Conservation (phyloP, 1,140 invertebrate species). For the Ostrea denselamellosa region DNA sequence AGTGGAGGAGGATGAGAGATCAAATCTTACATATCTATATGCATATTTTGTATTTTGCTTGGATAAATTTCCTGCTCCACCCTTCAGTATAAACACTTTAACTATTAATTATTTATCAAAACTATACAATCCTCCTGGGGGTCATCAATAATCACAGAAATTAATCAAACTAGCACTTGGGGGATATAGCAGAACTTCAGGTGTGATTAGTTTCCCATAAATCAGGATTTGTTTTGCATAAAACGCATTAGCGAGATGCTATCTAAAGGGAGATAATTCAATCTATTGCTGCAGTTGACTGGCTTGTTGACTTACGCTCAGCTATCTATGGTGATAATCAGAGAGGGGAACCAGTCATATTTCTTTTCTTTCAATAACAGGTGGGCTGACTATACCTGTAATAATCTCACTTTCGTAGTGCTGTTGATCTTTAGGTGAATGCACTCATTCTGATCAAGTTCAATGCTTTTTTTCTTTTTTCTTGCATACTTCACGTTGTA, state of each 20-base stretch:
- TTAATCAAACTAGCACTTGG: not conserved
- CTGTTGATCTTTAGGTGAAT: not conserved
- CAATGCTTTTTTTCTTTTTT: no score
- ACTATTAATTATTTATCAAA: not conserved
- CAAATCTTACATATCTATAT: no score
- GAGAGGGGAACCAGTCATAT: not conserved
- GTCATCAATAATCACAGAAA: not conserved
- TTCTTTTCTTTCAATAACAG: not conserved
- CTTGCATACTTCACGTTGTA: no score
- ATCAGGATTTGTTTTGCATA: slow-evolving; percentile 10
- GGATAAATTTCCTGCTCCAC: no score
- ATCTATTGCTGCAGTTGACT: not conserved
- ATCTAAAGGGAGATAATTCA: not conserved
- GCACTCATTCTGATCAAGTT: not conserved
- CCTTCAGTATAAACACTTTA: no score
- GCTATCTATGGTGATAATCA: not conserved
- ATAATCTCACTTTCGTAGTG: not conserved
- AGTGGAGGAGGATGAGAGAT: no score
- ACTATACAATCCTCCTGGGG: not conserved
- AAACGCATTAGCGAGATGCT: not conserved
- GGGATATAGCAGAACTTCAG: not conserved
- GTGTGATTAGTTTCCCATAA: slow-evolving; percentile 14
- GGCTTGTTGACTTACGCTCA: not conserved
- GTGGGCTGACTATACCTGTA: not conserved
- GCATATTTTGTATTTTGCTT: no score